Base-by-base conservation (phyloP, 2,797 vertebrate species). In the Amniataba percoides region DNA sequence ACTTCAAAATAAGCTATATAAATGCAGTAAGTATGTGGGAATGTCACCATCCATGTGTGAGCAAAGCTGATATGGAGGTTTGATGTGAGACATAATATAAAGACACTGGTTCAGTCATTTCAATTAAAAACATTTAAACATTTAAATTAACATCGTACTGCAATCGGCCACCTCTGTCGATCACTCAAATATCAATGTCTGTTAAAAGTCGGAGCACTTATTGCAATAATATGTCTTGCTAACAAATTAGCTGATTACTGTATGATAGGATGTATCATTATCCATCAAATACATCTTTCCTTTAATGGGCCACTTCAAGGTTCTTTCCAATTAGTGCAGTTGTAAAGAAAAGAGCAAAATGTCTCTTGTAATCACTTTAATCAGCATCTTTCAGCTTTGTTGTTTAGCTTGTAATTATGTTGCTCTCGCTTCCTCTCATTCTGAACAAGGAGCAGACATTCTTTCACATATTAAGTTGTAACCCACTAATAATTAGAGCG, bases 401-500 rank as follows among this genome's bases (percentile, higher is more conserved):
- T 49, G 48, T 66, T 53, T 39, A 19, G 55, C 55, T 67, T 34
- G 31, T 86, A 74, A 88, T 86, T 64, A 80, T 23, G 68, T 53
- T 71, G 60, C 51, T 36, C 49, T 34, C 18, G 42, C 77, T 84
- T 49, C 13, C 55, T 39, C 51, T 86, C 74, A 12, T 23, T 60
- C 31, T 62, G 71, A 81, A 68, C 63, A 68, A 67, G 60, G 13
- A 61, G 27, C 46, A 13, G 7, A 53, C 42, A 19, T 70, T 63
- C 16, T 11, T 60, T 71, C 55, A 31, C 21, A 9, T 34, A 74
- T 78, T 78, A 80, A 78, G 62, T 69, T 53, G 72, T 69, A 88
- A 74, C 78, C 58, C 61, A 42, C 49, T 53, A 69, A 75, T 85
- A 77, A 84, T 79, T 48, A 82, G 34, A n/a, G 27, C 3, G 27